These are phyloP conservation scores for Eucidaris tribuloides DNA, from an alignment of 35 echinoderm and acorn worm species.

Conservation along the genomic window DNA sequence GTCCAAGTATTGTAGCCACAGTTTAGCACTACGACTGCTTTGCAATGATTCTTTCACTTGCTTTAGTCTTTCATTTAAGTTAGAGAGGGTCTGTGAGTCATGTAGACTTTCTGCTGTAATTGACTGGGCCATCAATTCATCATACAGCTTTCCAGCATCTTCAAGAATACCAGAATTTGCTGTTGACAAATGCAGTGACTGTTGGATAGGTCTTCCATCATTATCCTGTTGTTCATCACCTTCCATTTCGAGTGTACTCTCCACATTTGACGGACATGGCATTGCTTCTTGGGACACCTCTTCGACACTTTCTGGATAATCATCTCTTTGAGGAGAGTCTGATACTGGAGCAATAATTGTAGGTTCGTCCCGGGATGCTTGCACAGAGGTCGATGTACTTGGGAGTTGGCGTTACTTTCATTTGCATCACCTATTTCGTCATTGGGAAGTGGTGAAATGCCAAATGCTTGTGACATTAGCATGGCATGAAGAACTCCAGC, in stretches of 20 bases:
- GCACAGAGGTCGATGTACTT: not conserved
- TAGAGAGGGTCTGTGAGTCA: not conserved
- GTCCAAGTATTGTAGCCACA: conserved; percentile 52
- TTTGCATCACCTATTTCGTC: not conserved
- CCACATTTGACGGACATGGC: not conserved
- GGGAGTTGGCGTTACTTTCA: not conserved
- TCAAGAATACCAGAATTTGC: not conserved
- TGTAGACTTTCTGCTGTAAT: not conserved
- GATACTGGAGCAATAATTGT: not conserved
- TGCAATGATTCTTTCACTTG: not conserved
- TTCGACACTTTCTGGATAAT: not conserved
- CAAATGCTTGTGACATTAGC: not conserved
- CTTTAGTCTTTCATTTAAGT: not conserved
- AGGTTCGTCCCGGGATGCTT: not conserved
- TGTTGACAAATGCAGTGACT: not conserved
- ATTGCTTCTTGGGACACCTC: not conserved
- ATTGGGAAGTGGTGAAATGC: not conserved
- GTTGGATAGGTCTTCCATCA: not conserved
- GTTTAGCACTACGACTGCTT: conserved; percentile 1
- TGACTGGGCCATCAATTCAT: conserved; percentile 6
- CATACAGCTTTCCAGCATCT: not conserved
- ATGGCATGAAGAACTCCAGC: conserved; percentile 50
- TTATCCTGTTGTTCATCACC: not conserved
- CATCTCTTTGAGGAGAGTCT: not conserved
- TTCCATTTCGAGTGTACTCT: not conserved